Evolutionary conservation across 2,888 invertebrate species (phyloP), one percentile per base, ranked within the genome.

Genomic region (Blastobasis lacticolella): DNA sequence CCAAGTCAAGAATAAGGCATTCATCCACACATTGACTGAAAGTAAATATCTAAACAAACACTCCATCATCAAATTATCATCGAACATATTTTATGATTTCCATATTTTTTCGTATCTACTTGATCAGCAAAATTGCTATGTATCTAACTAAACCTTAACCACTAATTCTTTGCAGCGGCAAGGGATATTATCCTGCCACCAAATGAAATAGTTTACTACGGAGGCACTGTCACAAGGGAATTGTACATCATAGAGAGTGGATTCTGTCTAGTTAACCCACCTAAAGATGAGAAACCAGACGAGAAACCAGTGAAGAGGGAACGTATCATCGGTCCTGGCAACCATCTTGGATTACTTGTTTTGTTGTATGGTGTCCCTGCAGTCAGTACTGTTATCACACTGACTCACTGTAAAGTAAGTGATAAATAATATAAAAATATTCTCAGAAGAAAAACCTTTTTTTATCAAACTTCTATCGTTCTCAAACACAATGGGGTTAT

Each of bases 191-290:
- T 89, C 43, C 67, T 90, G 10, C 89, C 89, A 38, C 89, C 90
- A 4, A 81, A 82, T 5, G 90, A 90, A 71, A 85, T 88, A 55
- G 85, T 90, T 6, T 88, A 83, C 61, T 89, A 89, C 59, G 82
- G 83, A 5, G 90, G 90, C 6, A 88, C 87, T 8, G 78, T 88
- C 6, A 81, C 87, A 37, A 77, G 89, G 59, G 90, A 89, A 55
- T 69, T 90, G 48, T 90, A 90, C 56, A 84, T 90, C 9, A 84
- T 90, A 44, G 87, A 85, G 61, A 82, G 84, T 56, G 90, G 90
- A 37, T 88, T 85, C 63, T 90, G 90, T 56, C 64, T 84, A 48
- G 74, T 88, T 47, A 23, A 23, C 23, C 23, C 23, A 23, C 23
- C 1, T 23, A 23, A 23, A 23, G 23, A 23, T 23, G 23, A 23